These are phyloP conservation scores for Platorchestia sp. DNA, from an alignment of 1,140 invertebrate genomes.

Conservation along the genomic window DNA sequence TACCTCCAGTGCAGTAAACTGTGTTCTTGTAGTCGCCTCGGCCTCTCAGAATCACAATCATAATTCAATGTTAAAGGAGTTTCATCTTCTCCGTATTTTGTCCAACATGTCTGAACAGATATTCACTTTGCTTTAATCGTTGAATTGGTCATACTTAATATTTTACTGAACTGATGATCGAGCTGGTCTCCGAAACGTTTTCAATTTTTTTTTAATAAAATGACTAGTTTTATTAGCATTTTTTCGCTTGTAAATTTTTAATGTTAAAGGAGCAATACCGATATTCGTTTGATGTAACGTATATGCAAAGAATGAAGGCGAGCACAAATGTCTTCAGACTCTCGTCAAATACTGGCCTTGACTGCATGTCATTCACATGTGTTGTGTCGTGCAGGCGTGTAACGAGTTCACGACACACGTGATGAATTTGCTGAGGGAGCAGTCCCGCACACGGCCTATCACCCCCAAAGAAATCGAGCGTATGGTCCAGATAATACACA, in stretches of 20 bases:
- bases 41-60: neutral
- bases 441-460: conserved; percentile 95
- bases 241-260: too few relatives aligned
- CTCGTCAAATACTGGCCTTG: neutral
- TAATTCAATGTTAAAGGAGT: too few relatives aligned
- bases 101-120: too few relatives aligned
- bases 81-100: too few relatives aligned
- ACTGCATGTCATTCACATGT: neutral
- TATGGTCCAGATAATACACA: conserved; percentile 99
- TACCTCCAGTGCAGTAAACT: neutral
- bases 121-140: too few relatives aligned
- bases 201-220: too few relatives aligned
- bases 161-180: too few relatives aligned
- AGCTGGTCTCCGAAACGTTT: too few relatives aligned
- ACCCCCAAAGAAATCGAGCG: conserved; percentile 98
- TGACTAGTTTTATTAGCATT: too few relatives aligned
- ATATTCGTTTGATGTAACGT: too few relatives aligned
- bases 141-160: too few relatives aligned
- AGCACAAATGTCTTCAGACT: neutral
- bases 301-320: neutral
- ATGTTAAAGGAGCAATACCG: too few relatives aligned
- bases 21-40: neutral
- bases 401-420: conserved; percentile 99
- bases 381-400: conserved; percentile 83
- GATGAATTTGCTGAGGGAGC: conserved; percentile 97